Conservation (phyloP, 2,113 vertebrate species). For the Montifringilla adamsi region DNA sequence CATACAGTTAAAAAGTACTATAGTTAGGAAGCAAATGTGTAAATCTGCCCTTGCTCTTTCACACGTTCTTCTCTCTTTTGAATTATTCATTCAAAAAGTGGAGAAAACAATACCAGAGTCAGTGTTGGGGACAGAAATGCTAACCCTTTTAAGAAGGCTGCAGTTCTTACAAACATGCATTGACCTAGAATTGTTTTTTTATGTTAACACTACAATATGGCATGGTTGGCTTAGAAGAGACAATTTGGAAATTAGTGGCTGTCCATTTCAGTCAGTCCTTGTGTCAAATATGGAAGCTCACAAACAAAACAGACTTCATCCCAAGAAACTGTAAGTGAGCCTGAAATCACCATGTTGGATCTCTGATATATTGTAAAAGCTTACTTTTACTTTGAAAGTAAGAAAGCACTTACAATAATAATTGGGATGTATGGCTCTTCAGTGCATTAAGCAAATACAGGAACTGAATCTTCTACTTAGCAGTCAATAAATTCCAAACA, state of each 20-base stretch:
- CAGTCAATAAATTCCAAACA: background rate
- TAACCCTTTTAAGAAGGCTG: background rate
- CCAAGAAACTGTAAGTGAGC: background rate
- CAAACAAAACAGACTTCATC: background rate
- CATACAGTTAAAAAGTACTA: background rate
- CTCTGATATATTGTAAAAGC: background rate
- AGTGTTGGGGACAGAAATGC: background rate
- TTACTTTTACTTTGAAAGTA: background rate
- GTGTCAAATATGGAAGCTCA: background rate
- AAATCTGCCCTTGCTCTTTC: background rate
- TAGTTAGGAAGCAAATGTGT: background rate
- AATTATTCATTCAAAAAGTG: background rate
- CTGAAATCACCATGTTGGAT: background rate
- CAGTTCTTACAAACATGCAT: background rate
- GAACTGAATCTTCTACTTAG: background rate
- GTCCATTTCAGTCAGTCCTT: background rate
- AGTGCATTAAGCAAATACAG: background rate
- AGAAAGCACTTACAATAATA: background rate
- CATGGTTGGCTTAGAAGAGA: background rate
- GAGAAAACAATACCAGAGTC: background rate
- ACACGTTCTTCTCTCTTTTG: background rate
- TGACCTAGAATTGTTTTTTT: background rate
- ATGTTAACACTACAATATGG: background rate
- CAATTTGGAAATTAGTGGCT: background rate
- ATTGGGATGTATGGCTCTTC: background rate